Evolutionary conservation across 2,888 invertebrate genomes (phyloP), one percentile per base, ranked within the genome.

Genomic region (Drosophila macrospina): DNA sequence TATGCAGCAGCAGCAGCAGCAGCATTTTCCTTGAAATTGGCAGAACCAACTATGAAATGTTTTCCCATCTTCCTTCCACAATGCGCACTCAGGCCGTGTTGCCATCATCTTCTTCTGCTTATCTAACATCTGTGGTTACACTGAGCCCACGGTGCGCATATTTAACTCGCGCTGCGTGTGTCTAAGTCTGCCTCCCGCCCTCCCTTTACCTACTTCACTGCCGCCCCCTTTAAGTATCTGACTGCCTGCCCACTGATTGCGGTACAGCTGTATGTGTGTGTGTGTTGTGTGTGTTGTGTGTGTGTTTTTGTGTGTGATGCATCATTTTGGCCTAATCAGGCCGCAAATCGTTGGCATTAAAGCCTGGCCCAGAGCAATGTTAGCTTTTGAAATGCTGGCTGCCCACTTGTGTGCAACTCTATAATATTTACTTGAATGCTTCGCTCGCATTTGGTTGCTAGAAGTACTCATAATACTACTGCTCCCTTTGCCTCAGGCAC

Each of bases 311-410:
- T 73, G 61, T 84, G 81, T 81, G 86, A 85, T 86, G 86, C 87
- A 85, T 87, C 86, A 87, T 86, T 87, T 87, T 85, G 71, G 75
- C 74, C 87, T 86, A 86, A 86, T 86, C 86, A 86, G 66, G 62
- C 60, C 74, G 75, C 86, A 86, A 87, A 87, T 86, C 85, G 87
- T 85, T 80, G 76, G 82, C 82, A 86, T 85, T 86, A 85, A 80
- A 82, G 74, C 78, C 66, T 63, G 74, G 78, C 78, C 81, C 64
- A 76, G 56, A 81, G 85, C 86, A 63, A 82, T 86, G 82, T 79
- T 83, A 72, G 82, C 71, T 69, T 82, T 78, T 50, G 51, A 55
- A 63, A 63, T 71, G 63, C 75, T 64, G 76, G 66, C 68, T 44
- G 66, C 60, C 68, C 71, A 73, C 80, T 80, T 73, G 67, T 71